Evolutionary conservation across 2,113 vertebrate species (phyloP), one percentile per base, ranked within the genome.

Genomic region (Delphinus delphis): DNA sequence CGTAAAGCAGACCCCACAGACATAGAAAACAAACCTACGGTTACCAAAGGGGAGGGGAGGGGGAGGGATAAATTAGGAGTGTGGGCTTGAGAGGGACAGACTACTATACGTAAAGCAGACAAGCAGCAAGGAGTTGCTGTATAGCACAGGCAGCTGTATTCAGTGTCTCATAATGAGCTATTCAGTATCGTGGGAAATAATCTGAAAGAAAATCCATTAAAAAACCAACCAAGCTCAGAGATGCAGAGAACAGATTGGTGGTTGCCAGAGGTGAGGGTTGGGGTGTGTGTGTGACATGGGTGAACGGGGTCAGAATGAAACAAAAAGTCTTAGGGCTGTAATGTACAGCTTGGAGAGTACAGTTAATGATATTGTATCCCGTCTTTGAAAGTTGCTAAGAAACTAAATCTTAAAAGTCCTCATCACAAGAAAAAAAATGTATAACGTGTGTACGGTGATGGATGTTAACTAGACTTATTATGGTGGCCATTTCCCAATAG

Each of bases 261-360:
- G 31, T 44, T 36, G 90, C 17, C 6, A 20, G 63, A 20, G 65
- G 31, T 4, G 0, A 38, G 31, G 65, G 33, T 1, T 3, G n/a
- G 14, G 13, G 15, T 4, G 50, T 50, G 50, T 53, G 50, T 53
- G 6, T 18, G 79, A 36, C 18, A 3, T 15, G 23, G 50, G 38
- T 6, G 10, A 28, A 36, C 14, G 31, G 28, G 25, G 1, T 92
- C 38, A 15, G 2, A 31, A 23, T 7, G 7, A 26, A 73, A 3
- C 10, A 25, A 8, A 55, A 36, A 11, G 17, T 2, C 11, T 1
- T 11, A 1, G 3, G 41, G 31, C 20, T 31, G 8, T 3, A 0
- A 0, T 0, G 14, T 4, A 0, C 15, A 6, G 63, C 15, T 1
- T 14, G 77, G 50, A 0, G 21, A 18, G n/a, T 6, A 3, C 13